Evolutionary conservation across 2,797 vertebrate genomes (phyloP), one percentile per base, ranked within the genome.

Genomic region (Loriculus beryllinus): DNA sequence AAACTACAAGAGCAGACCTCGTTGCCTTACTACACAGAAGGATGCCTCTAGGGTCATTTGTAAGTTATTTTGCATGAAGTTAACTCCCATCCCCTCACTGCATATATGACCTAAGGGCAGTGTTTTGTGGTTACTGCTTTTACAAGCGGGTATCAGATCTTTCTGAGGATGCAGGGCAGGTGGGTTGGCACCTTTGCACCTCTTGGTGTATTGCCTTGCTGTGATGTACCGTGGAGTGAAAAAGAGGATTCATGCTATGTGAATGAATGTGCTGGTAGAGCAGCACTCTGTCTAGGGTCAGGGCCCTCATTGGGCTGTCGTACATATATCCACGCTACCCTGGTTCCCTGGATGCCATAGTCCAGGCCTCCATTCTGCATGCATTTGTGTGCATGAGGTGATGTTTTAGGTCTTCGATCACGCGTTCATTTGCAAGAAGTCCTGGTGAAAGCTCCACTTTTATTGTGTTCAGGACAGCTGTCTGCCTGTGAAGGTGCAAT

Each of bases 61-160:
- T 18, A 75, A 81, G 42, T 47, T 48, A 28, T 4, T 76, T 42
- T 69, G 45, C 4, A 5, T 78, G 60, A 60, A 37, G 77, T 37
- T 63, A 31, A 17, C 72, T 83, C n/a, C 49, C 8, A 1, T 86
- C 23, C 23, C 28, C 49, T 56, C 2, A 0, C 0, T 33, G 39
- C 40, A 7, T 29, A 7, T 22, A 4, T 0, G 1, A 35, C 26
- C 33, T 26, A 13, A 2, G 9, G 21, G 20, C 29, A n/a, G 26
- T 39, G 18, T 60, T 74, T 48, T 56, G 23, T 37, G 40, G 26
- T 49, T 8, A 2, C 19, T 63, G 33, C 23, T 72, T 39, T 57
- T 62, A 4, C 15, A 20, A 15, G 9, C 72, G 18, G 13, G 3
- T 72, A 6, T 72, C 0, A 1, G 25, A 17, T 63, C 18, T 69